Conservation (phyloP, 2,113 vertebrate species). For the Pterocles burchelli region DNA sequence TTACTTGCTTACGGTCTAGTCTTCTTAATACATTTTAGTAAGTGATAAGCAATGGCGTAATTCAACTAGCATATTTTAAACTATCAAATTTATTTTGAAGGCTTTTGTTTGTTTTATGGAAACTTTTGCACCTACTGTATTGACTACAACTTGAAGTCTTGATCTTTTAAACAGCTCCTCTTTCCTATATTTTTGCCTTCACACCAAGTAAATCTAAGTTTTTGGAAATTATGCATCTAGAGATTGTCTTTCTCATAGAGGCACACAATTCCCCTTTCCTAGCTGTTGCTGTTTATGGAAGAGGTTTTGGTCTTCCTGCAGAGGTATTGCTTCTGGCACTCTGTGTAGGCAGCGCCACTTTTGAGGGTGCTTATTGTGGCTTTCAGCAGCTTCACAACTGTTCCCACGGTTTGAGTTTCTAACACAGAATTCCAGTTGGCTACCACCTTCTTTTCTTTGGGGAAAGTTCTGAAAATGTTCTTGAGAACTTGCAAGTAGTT, state of each 20-base stretch:
- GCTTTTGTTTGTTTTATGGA: not conserved
- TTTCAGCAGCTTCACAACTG: not conserved
- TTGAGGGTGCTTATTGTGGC: not conserved
- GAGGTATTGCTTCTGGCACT: not conserved
- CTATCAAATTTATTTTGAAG: not conserved
- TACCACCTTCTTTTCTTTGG: not conserved
- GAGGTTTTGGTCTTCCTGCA: not conserved
- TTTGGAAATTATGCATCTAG: not conserved
- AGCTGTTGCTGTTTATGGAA: not conserved
- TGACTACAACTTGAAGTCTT: not conserved
- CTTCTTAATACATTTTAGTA: not conserved
- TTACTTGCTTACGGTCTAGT: not conserved
- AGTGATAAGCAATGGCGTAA: not conserved
- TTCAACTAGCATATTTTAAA: not conserved
- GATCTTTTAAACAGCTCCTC: not conserved
- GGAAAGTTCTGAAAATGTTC: not conserved
- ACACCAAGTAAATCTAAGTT: not conserved
- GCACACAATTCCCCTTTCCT: not conserved
- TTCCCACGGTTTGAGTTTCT: not conserved
- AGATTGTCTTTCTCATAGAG: not conserved
- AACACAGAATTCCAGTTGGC: not conserved
- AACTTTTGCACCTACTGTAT: not conserved
- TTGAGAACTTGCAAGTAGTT: not conserved
- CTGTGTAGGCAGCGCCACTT: not conserved
- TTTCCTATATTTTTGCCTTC: not conserved